Evolutionary conservation across 2,888 invertebrate genomes (phyloP).

Genomic region (Callosobruchus maculatus): DNA sequence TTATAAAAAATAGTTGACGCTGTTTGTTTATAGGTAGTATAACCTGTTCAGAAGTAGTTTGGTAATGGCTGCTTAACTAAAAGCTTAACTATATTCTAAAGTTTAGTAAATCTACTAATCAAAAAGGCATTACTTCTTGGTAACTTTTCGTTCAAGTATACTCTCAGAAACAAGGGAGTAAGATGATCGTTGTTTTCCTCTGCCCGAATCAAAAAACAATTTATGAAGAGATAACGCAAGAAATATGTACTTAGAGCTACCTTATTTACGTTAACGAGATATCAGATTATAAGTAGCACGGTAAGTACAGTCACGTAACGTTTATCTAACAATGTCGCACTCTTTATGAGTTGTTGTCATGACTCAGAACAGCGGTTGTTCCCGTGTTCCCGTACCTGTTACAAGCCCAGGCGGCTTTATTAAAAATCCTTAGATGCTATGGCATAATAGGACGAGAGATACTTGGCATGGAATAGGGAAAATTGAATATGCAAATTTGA

Average conservation of each 20-base stretch:
- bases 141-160: not conserved
- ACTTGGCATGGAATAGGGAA: too few relatives aligned
- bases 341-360: not conserved
- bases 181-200: not conserved
- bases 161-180: not conserved
- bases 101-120: too few relatives aligned
- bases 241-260: not conserved
- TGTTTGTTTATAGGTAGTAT: too few relatives aligned
- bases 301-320: not conserved
- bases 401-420: not conserved
- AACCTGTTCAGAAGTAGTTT: too few relatives aligned
- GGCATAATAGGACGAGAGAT: too few relatives aligned
- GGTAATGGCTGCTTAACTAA: too few relatives aligned
- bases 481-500: too few relatives aligned
- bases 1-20: too few relatives aligned
- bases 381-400: not conserved
- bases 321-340: not conserved
- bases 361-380: not conserved
- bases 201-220: not conserved
- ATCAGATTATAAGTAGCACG: not conserved
- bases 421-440: not conserved
- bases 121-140: too few relatives aligned
- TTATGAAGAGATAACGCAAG: not conserved
- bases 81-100: too few relatives aligned
- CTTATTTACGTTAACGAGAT: not conserved